phyloP scores from a whole-genome alignment of 2,888 invertebrate genomes.

The Diaphora mendica region DNA sequence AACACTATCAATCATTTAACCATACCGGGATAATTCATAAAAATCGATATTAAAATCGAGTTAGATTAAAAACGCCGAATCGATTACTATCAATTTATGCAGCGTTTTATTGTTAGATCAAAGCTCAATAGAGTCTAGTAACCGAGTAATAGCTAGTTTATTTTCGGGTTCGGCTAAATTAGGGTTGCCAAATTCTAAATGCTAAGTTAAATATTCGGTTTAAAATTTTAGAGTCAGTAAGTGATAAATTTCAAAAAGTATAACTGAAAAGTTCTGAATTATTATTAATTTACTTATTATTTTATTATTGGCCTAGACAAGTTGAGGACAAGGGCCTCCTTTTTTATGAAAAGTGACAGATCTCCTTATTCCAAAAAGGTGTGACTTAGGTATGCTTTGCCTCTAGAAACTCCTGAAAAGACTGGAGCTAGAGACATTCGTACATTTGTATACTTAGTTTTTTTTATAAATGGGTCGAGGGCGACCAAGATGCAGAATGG shows the following conservation, averaged over 20 bases:
- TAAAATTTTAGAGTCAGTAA: neutral
- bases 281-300: too few species aligned
- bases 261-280: too few species aligned
- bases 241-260: neutral
- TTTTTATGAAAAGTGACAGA: too few species aligned
- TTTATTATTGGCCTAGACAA: too few species aligned
- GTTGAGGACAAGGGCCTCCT: too few species aligned
- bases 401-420: too few species aligned
- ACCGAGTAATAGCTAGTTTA: constrained; percentile 42
- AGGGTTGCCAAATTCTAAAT: constrained; percentile 21
- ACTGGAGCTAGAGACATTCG: too few species aligned
- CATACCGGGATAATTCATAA: constrained; percentile 38
- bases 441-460: too few species aligned
- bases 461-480: too few species aligned
- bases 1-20: constrained; percentile 39
- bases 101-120: constrained; percentile 70
- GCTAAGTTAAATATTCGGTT: neutral
- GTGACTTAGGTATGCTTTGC: too few species aligned
- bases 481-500: too few species aligned
- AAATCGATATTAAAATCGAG: constrained; percentile 61
- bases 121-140: constrained; percentile 54
- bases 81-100: constrained; percentile 66
- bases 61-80: constrained; percentile 68
- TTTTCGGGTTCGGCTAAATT: constrained; percentile 26
- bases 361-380: too few species aligned